Base-by-base conservation (phyloP, 2,113 vertebrate species). In the Anarrhichthys ocellatus region DNA sequence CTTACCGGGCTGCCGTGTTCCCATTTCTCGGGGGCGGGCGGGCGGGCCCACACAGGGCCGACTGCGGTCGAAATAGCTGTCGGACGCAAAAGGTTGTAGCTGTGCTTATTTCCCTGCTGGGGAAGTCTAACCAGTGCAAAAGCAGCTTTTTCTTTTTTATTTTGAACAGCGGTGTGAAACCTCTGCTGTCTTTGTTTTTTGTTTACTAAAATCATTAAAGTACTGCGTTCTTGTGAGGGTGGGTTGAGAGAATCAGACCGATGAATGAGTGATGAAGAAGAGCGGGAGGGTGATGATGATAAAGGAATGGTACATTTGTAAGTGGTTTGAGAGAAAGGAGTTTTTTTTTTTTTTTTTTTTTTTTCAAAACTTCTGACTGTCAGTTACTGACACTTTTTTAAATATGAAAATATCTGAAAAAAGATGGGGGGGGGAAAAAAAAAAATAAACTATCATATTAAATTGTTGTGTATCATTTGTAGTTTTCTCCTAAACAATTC, bases 311-410 rank as follows among this genome's bases (percentile, higher is more conserved):
- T 95, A 95, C 94, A 92, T 91, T 94, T 92, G 92, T 52, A 93
- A 81, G 88, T 93, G 90, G 81, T 93, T 92, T 91, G 86, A 88
- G 79, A 93, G 86, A 81, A 90, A 84, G 78, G 91, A 87, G 82
- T 76, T 83, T 58, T 82, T 77, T 72, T 50, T 20, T 50, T 24
- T 10, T 22, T 20, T n/a, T 13, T 64, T 64, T 61, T 78, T 80
- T 81, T 84, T 86, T 74, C 82, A 89, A 90, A 90, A 87, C 86
- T 88, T 90, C 87, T 90, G 93, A 92, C 93, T 93, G 93, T 95
- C 94, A 94, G 94, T 94, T 94, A 94, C 92, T 94, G 94, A 94
- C 93, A 91, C 85, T 93, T 95, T 87, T 66, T 83, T 95, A 22
- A 52, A 91, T 93, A 94, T 90, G 85, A 89, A 92, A 90, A 79